Evolutionary conservation across 1,140 invertebrate genomes (phyloP).

Genomic region (Drosophila lacteicornis): DNA sequence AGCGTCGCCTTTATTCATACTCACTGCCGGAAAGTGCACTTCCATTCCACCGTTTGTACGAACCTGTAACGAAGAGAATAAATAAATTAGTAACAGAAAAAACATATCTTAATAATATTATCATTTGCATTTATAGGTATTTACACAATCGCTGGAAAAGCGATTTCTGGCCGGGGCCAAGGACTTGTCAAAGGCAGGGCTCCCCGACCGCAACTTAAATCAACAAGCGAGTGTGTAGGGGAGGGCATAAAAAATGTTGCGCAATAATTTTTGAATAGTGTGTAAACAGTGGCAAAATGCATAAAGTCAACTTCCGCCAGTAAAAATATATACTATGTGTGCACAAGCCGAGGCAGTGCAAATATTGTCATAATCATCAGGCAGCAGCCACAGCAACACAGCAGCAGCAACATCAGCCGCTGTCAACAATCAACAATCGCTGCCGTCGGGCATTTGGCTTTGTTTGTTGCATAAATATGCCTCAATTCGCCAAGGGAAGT

Average conservation of each 20-base stretch:
- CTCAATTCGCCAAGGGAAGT: constrained; percentile 23
- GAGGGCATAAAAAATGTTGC: constrained; percentile 61
- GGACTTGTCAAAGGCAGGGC: constrained; percentile 32
- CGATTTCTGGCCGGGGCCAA: constrained; percentile 1
- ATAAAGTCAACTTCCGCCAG: constrained; percentile 79
- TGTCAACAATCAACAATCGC: constrained; percentile 26
- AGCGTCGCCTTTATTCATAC: constrained; percentile 3
- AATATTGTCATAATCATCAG: constrained; percentile 82
- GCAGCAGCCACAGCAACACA: constrained; percentile 30
- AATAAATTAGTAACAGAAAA: constrained; percentile 27
- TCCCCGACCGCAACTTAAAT: constrained; percentile 28
- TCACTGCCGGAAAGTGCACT: constrained; percentile 15
- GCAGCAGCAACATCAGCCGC: background rate
- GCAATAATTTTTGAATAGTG: constrained; percentile 82
- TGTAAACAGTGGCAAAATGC: constrained; percentile 80
- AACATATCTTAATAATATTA: constrained; percentile 37
- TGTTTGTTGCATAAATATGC: constrained; percentile 58
- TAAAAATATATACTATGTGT: constrained; percentile 53
- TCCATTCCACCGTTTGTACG: constrained; percentile 23
- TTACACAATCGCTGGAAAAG: constrained; percentile 44
- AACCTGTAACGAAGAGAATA: constrained; percentile 69
- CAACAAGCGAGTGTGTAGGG: constrained; percentile 19
- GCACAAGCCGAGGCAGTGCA: constrained; percentile 55
- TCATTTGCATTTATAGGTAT: constrained; percentile 42
- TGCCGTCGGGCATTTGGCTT: constrained; percentile 54